Evolutionary conservation across 2,888 invertebrate genomes (phyloP), one percentile per base, ranked within the genome.

Genomic region (Tribolium freemani): DNA sequence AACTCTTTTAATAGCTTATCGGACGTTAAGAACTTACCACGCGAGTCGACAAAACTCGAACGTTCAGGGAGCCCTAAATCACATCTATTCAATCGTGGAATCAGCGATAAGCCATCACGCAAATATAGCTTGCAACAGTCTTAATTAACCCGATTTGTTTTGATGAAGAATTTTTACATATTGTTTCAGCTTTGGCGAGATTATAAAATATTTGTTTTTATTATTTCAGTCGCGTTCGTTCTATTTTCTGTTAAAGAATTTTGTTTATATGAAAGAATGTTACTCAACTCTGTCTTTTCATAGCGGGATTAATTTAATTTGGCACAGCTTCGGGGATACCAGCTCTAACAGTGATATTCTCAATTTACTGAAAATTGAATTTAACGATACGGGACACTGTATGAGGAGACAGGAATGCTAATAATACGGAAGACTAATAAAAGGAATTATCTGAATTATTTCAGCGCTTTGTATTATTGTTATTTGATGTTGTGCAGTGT

Each of bases 1-100:
- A 9, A 20, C 31, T 69, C 44, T 69, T 68, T 57, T 68, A 68
- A 68, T 67, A 30, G 30, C 50, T 48, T 57, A 68, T 68, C 68
- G 68, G 31, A 10, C 48, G 31, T 21, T 67, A 56, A 48, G 57
- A 57, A 56, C 30, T 63, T 63, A 51, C 31, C 63, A 63, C 51
- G 56, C 67, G 31, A 38, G 11, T 11, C 64, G 44, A n/a, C 16
- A 31, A 53, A 51, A 51, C 5, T 26, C 57, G 31, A 56, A 38
- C 67, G 50, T 30, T 57, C 50, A 13, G 48, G 46, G 54, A 46
- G 46, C 30, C 21, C 48, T 66, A 66, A 67, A 56, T 67, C 67
- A 56, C 20, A 57, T 48, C 68, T 48, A 48, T 56, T 45, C 54
- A 66, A 56, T 53, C 53, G 64, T 30, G 9, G 10, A 44, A 64